phyloP scores from a whole-genome alignment of 2,113 vertebrate species.

The Cyprinodon brontotheroides region DNA sequence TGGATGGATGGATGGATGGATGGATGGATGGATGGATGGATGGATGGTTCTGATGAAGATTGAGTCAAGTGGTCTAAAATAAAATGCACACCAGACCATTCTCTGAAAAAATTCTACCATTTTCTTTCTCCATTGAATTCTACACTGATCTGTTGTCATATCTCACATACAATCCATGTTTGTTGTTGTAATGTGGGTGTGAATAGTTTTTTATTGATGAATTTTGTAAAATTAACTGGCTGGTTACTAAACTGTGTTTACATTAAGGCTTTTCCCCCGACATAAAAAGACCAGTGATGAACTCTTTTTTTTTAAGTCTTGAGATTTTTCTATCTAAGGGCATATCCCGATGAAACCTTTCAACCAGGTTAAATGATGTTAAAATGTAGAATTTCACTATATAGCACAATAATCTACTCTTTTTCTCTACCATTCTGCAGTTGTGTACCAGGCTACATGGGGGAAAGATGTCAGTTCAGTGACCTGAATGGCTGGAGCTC shows the following conservation, averaged over 20 bases:
- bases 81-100: background rate
- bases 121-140: background rate
- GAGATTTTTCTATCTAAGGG: background rate
- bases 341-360: background rate
- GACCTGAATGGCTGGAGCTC: constrained; percentile 91
- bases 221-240: too few relatives aligned
- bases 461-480: constrained; percentile 90
- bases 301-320: background rate
- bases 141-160: background rate
- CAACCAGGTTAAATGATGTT: background rate
- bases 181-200: too few relatives aligned
- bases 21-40: too few relatives aligned
- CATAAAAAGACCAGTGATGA: background rate
- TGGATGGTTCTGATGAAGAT: background rate
- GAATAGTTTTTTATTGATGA: too few relatives aligned
- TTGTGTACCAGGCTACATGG: constrained; percentile 84
- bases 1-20: too few relatives aligned
- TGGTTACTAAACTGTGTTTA: background rate
- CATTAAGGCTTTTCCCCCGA: too few relatives aligned
- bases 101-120: too few relatives aligned
- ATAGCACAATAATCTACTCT: background rate
- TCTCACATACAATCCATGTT: background rate
- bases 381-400: background rate
- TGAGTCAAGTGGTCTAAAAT: background rate
- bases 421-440: constrained; percentile 65